Percentiles rank a stretch among this genome's conserved stretches.
Evolutionary conservation across 2,797 vertebrate species (phyloP).

Genomic region (Fistularia commersonii): DNA sequence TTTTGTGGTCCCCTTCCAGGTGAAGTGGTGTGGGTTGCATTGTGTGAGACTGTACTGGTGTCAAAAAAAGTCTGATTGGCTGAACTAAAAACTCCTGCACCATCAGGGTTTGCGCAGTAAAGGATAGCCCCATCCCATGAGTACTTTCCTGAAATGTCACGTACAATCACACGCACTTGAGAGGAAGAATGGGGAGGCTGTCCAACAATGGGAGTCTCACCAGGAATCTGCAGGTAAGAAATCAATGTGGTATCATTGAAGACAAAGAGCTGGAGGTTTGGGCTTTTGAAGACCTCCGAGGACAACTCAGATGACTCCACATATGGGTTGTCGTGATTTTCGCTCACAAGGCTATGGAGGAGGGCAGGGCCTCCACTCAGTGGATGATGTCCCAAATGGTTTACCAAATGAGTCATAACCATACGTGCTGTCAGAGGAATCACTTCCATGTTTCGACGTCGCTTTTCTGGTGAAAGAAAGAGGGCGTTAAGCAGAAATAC

Average conservation of each 20-base stretch:
- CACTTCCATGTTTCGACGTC: conserved; percentile 87
- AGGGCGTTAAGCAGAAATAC: conserved; percentile 5
- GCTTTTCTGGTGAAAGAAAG: conserved; percentile 77
- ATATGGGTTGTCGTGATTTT: conserved; percentile 91
- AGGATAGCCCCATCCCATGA: conserved; percentile 91
- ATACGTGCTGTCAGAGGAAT: conserved; percentile 93
- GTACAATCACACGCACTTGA: conserved; percentile 88
- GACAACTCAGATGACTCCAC: conserved; percentile 90
- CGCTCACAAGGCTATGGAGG: conserved; percentile 92
- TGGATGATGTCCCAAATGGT: conserved; percentile 93
- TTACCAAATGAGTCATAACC: conserved; percentile 97
- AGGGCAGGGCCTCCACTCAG: conserved; percentile 89
- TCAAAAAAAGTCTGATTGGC: conserved; percentile 21
- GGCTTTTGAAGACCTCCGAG: conserved; percentile 93
- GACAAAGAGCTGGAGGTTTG: conserved; percentile 94
- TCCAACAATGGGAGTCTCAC: conserved; percentile 58
- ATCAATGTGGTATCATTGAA: conserved; percentile 96
- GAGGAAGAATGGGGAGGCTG: conserved; percentile 66
- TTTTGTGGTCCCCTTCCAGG: conserved; percentile 36
- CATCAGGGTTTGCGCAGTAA: conserved; percentile 71
- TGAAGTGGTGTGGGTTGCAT: conserved; percentile 37
- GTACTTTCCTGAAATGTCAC: conserved; percentile 98
- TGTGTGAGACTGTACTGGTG: conserved; percentile 19
- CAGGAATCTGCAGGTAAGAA: conserved; percentile 91
- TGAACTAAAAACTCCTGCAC: conserved; percentile 34